Base-by-base conservation (phyloP, 2,888 invertebrate species). In the Euzetes globulus region DNA sequence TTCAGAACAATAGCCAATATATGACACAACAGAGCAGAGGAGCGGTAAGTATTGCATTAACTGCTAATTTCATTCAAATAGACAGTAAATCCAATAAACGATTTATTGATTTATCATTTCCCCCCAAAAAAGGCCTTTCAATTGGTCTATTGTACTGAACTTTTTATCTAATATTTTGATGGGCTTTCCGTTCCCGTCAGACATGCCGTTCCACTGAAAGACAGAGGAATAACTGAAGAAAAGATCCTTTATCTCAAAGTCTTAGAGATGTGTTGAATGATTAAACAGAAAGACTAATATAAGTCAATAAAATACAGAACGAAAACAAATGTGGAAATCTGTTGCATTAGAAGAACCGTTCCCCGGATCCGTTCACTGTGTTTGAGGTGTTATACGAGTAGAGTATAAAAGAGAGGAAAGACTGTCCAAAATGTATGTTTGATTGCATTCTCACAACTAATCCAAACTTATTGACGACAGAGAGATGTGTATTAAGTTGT, bases 251-350 rank as follows among this genome's bases (percentile, higher is more conserved):
- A 29, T 29, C 15, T 15, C 29, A 60, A 5, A 55, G 33, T 17
- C 33, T 60, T 33, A 33, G 41, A 37, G 22, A 68, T 45, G 68
- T 13, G 41, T 68, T 68, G 41, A 68, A 41, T 68, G 68, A 68
- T 68, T 45, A 68, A 68, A 68, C 22, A 41, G 22, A 41, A 13
- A 45, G 41, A 68, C 68, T 68, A 68, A 68, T 68, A 68, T 68
- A 37, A 68, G 41, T 68, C 68, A 41, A 68, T 68, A 68, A 52
- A 19, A 52, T 52, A 52, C 4, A 1, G 52, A 52, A 52, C 33
- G n/a, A 60, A 60, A 15, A 60, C 33, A 60, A 60, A 60, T n/a
- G 15, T 60, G 9, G 41, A 60, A n/a, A 60, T 33, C 60, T 60
- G 60, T 60, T 60, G 60, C 60, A 60, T 29, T 60, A 60, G 29